Conservation (phyloP, 1,140 invertebrate genomes). For the Drosophila athabasca region DNA sequence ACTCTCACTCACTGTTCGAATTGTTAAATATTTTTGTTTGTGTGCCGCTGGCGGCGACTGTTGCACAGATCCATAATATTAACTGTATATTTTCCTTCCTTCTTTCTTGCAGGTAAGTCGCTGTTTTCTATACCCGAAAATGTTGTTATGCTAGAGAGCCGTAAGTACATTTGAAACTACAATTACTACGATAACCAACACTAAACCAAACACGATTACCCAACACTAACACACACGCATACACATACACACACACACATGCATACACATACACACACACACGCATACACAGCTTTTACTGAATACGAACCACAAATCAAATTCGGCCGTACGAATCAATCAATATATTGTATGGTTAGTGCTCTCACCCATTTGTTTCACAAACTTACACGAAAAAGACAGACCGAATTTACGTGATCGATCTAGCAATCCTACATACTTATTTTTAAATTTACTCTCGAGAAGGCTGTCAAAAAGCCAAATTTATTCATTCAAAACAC, state of each 20-base stretch:
- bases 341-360: too few relatives aligned
- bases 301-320: background rate
- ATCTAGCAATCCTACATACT: too few relatives aligned
- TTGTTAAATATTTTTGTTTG: slow-evolving; percentile 51
- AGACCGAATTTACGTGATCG: too few relatives aligned
- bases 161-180: slow-evolving; percentile 78
- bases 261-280: too few relatives aligned
- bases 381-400: too few relatives aligned
- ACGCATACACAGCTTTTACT: background rate
- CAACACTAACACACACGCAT: slow-evolving; percentile 15
- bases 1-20: slow-evolving; percentile 79
- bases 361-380: too few relatives aligned
- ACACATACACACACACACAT: too few relatives aligned
- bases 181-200: slow-evolving; percentile 56
- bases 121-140: slow-evolving; percentile 82
- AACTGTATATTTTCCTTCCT: slow-evolving; percentile 46
- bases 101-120: slow-evolving; percentile 73
- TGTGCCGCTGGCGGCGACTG: slow-evolving; percentile 10
- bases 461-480: too few relatives aligned
- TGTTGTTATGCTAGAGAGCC: slow-evolving; percentile 81
- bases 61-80: slow-evolving; percentile 32
- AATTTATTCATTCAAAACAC: too few relatives aligned
- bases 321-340: slow-evolving; percentile 39
- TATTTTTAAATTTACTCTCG: too few relatives aligned
- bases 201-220: slow-evolving; percentile 25